Evolutionary conservation across 2,888 invertebrate genomes (phyloP), one percentile per base, ranked within the genome.

Genomic region (Saturnia pavonia): DNA sequence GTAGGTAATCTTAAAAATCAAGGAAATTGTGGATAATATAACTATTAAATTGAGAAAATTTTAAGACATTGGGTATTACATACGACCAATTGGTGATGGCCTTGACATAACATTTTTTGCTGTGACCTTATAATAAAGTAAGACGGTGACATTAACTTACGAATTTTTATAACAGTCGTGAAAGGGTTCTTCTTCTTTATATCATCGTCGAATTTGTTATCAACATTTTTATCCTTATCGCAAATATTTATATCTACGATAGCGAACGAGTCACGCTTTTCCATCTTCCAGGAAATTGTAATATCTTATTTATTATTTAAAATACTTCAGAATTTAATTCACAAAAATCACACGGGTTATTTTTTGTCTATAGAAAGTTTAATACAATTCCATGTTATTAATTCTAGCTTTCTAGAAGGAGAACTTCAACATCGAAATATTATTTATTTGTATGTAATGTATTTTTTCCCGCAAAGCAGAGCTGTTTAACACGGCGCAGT

Each of bases 171-270:
- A 71, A 91, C 85, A 42, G 89, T 88, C 67, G 85, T 85, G 73
- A 89, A 85, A 22, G 88, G 82, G 6, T 81, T 83, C 73, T 82
- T 88, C 75, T 80, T 83, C 70, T 74, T 78, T 75, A 80, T 82
- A 67, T 83, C 86, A 68, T 83, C 77, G 51, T 77, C 78, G n/a
- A 51, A 40, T 51, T 19, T 69, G 65, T 54, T 80, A 40, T 75
- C 72, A 54, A 82, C 80, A 72, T 81, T 85, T 73, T 82, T 85
- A 72, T 85, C 82, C 73, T 89, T 91, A 81, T 86, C 82, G 72
- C 79, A 76, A 72, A 91, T 86, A 73, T 90, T 88, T 74, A 92
- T 88, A 77, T 91, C 89, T 76, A 91, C 80, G 72, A 91, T 88
- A 74, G 90, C 85, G 75, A 90, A 91, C n/a, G 90, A 84, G 69